A percentile compares a stretch with the other conserved stretches of the same genome.
Evolutionary conservation across 1,140 invertebrate species (phyloP).

Genomic region (Drosophila arawakana): DNA sequence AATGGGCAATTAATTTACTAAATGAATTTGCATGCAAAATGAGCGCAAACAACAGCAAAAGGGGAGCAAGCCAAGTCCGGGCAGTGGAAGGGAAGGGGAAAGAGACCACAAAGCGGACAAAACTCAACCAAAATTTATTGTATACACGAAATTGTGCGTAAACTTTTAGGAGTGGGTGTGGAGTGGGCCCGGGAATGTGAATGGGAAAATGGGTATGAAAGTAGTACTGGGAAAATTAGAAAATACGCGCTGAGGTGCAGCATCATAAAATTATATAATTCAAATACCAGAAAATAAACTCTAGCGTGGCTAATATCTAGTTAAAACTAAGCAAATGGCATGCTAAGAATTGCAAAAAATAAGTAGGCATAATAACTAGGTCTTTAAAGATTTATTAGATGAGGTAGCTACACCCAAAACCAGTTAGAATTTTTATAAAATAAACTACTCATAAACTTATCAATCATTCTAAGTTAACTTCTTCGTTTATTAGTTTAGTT

Average conservation of each 20-base stretch:
- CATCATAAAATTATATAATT: conserved; percentile 23
- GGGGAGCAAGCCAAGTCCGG: neutral
- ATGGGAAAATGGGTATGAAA: neutral
- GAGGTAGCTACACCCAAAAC: too few relatives aligned
- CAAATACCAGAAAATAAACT: conserved; percentile 4
- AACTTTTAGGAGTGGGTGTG: conserved; percentile 35
- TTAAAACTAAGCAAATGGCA: conserved; percentile 12
- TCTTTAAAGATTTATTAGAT: too few relatives aligned
- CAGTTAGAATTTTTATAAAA: too few relatives aligned
- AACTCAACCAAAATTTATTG: conserved; percentile 34
- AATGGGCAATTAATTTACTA: conserved; percentile 81
- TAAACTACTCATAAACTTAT: too few relatives aligned
- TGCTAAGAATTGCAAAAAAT: neutral
- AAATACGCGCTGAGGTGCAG: conserved; percentile 29
- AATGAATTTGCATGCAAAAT: conserved; percentile 82
- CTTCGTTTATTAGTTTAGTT: too few relatives aligned
- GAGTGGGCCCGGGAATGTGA: conserved; percentile 1
- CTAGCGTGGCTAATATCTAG: neutral
- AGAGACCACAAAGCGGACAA: conserved; percentile 20
- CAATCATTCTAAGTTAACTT: too few relatives aligned
- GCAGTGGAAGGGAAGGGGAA: neutral
- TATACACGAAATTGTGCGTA: conserved; percentile 64
- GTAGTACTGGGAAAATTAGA: neutral
- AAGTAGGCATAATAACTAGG: too few relatives aligned
- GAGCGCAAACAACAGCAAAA: conserved; percentile 57